Evolutionary conservation across 2,113 vertebrate genomes (phyloP).

Genomic region (Camelus dromedarius): DNA sequence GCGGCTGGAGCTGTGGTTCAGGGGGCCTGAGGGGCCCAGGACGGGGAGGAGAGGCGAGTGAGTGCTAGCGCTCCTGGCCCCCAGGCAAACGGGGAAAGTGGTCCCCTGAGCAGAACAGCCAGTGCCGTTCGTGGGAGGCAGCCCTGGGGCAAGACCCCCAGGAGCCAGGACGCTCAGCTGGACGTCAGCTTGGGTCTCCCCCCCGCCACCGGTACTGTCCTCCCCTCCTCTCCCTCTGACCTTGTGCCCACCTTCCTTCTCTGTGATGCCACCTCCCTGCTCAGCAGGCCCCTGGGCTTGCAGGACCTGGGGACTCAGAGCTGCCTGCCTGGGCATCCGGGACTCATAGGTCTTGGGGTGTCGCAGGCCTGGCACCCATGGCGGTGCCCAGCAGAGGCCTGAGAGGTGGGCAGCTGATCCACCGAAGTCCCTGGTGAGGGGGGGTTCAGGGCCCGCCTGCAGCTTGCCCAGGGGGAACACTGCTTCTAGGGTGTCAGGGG

Average conservation of each 20-base stretch:
- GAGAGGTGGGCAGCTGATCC: neutral
- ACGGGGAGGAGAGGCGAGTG: too few species aligned
- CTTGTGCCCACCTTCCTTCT: neutral
- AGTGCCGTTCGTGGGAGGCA: fast-evolving
- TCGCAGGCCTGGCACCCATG: neutral
- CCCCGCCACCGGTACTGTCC: fast-evolving
- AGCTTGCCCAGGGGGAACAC: neutral
- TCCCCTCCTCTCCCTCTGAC: neutral
- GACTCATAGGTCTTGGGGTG: neutral
- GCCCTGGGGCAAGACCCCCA: fast-evolving
- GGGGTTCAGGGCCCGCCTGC: neutral
- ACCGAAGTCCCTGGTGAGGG: neutral
- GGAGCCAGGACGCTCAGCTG: neutral
- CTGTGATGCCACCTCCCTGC: neutral
- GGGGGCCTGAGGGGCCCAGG: neutral
- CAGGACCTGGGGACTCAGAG: neutral
- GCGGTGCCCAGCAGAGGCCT: neutral
- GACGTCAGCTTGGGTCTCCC: fast-evolving
- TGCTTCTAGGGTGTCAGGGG: neutral
- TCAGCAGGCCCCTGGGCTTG: too few species aligned
- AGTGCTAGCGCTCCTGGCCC: fast-evolving
- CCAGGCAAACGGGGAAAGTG: neutral
- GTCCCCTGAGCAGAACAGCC: neutral
- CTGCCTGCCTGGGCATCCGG: fast-evolving
- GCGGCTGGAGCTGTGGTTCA: neutral